phyloP scores from a whole-genome alignment of 92 coral and sea anemone species.

The Actinostola sp. region DNA sequence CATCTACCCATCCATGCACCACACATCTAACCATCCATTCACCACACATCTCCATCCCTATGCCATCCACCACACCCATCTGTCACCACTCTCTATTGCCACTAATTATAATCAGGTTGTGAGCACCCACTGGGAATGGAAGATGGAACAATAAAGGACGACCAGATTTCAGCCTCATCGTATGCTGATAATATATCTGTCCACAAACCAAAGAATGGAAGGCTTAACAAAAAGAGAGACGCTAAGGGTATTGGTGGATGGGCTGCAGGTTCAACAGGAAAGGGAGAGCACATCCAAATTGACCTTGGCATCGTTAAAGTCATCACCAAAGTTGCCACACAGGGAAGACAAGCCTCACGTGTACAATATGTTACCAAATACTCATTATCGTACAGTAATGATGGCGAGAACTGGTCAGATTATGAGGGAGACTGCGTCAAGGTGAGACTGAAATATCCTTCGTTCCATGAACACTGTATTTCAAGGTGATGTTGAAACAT shows the following conservation, averaged over 20 bases:
- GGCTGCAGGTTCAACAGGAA: not conserved
- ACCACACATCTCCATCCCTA: no score
- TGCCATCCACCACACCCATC: no score
- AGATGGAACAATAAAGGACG: conserved; percentile 41
- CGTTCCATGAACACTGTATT: not conserved
- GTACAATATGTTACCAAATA: conserved; percentile 21
- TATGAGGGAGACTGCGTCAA: conserved; percentile 11
- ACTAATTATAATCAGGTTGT: no score
- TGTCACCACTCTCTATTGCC: no score
- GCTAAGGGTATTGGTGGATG: not conserved
- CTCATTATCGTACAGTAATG: conserved; percentile 17
- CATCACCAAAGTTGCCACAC: conserved; percentile 18
- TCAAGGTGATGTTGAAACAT: no score
- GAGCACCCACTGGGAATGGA: conserved; percentile 65
- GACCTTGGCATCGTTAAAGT: conserved; percentile 2
- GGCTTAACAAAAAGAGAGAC: not conserved
- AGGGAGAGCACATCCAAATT: not conserved
- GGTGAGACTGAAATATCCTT: conserved; percentile 4
- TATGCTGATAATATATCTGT: not conserved
- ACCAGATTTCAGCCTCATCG: conserved; percentile 62
- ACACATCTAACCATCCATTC: no score
- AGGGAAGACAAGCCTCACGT: not conserved
- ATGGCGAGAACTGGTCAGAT: conserved; percentile 6
- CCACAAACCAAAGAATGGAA: not conserved
- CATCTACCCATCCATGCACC: no score